phyloP scores from a whole-genome alignment of 1,140 invertebrate genomes.

The Bombus difficillimus region DNA sequence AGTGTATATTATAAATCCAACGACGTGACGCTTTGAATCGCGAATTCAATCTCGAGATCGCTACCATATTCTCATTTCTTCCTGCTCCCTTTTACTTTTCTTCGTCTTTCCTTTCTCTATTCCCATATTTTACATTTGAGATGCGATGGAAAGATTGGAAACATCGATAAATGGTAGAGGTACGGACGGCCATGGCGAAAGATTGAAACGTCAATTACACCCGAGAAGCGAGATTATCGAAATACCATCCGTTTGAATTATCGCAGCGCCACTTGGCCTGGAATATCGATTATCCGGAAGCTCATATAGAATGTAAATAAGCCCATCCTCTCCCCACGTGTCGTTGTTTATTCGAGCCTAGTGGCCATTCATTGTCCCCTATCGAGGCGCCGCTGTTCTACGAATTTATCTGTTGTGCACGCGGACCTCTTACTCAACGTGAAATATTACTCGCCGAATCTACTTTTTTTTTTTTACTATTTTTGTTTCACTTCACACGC shows the following conservation, averaged over 20 bases:
- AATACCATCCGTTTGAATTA: conserved; percentile 61
- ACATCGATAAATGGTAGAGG: background rate
- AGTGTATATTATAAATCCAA: background rate
- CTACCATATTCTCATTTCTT: background rate
- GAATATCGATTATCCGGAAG: conserved; percentile 63
- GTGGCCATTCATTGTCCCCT: conserved; percentile 55
- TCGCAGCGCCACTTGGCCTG: conserved; percentile 51
- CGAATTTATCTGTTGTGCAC: conserved; percentile 53
- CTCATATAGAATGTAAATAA: conserved; percentile 69
- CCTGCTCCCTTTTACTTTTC: background rate
- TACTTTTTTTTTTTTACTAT: background rate
- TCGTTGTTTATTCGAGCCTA: conserved; percentile 67
- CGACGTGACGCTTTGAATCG: background rate
- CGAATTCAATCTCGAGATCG: background rate
- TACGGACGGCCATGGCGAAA: conserved; percentile 19
- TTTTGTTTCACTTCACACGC: background rate
- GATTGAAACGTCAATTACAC: conserved; percentile 59
- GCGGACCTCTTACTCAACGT: background rate
- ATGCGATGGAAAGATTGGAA: background rate
- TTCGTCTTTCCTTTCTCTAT: background rate
- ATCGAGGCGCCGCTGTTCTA: conserved; percentile 49
- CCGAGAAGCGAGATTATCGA: conserved; percentile 50
- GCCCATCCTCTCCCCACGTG: conserved; percentile 24
- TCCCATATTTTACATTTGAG: background rate
- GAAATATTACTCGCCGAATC: conserved; percentile 11